Base-by-base conservation (phyloP, 2,797 vertebrate genomes). In the Gila robusta region DNA sequence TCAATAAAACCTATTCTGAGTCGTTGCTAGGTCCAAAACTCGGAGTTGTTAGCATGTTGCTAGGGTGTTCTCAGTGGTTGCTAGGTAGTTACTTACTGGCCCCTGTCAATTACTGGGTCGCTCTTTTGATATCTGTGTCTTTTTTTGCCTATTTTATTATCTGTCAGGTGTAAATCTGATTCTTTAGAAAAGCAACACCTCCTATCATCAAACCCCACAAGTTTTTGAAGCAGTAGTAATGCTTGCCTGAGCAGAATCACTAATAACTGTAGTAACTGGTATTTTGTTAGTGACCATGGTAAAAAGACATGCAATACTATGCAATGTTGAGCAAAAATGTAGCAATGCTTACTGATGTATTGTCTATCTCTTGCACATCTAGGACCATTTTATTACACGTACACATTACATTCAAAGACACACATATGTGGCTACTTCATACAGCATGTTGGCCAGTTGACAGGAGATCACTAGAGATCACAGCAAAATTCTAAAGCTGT, bases 401-500 rank as follows among this genome's bases (percentile, higher is more conserved):
- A 32, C 70, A 67, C 32, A 76, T 32, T 49, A 28, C 9, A 37
- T 54, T 54, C 76, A 62, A n/a, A 14, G 5, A 37, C 52, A 78
- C 10, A 12, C 62, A 41, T 41, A 23, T 88, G 86, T 37, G 79
- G 26, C 59, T 64, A 16, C 87, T 85, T 90, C 76, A 82, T 89
- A 62, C 70, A 76, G 85, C 88, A 85, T 79, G 80, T 67, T 82
- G 72, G 49, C 39, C 74, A 62, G 69, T 62, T 71, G 59, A 64
- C 78, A 35, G 66, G 79, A 47, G 71, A 79, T 49, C 59, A 28
- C 69, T 16, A 41, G 82, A 87, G 54, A 84, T 72, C 71, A 80
- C 67, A 81, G 67, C 21, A 49, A 69, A 66, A 56, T 26, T 72
- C n/a, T 76, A 85, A 82, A 44, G 80, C 73, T 71, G 82, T 84